Percentiles rank a stretch among this genome's conserved stretches.
Conservation (phyloP, 2,888 invertebrate genomes). For the Suillia variegata region DNA sequence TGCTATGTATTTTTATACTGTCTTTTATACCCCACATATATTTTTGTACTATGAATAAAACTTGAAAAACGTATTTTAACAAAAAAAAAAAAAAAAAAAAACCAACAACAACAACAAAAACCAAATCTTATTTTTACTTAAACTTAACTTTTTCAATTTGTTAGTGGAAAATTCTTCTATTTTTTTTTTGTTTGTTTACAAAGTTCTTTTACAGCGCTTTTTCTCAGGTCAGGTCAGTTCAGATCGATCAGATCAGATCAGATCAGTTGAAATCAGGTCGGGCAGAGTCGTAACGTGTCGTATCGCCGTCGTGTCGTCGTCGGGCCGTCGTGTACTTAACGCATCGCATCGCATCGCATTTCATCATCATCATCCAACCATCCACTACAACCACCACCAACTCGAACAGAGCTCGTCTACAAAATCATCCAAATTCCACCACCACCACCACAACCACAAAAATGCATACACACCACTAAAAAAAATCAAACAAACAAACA, state of each 20-base stretch:
- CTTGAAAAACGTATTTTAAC: constrained; percentile 12
- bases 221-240: background rate
- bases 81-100: too few relatives aligned
- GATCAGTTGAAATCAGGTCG: too few relatives aligned
- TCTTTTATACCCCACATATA: too few relatives aligned
- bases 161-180: background rate
- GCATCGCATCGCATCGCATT: too few relatives aligned
- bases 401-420: constrained; percentile 1
- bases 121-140: background rate
- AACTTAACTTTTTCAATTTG: background rate
- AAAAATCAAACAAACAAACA: too few relatives aligned
- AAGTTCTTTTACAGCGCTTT: background rate
- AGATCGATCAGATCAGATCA: too few relatives aligned
- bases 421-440: constrained; percentile 24
- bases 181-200: background rate
- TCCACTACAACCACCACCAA: constrained; percentile 13
- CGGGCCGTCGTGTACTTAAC: background rate
- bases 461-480: constrained; percentile 36
- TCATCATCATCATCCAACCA: constrained; percentile 10
- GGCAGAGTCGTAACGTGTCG: background rate
- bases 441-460: constrained; percentile 27
- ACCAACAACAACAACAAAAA: constrained; percentile 1
- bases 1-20: constrained; percentile 28
- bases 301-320: background rate
- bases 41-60: constrained; percentile 50